A percentile compares a stretch with the other conserved stretches of the same genome.
Conservation (phyloP, 2,888 invertebrate genomes). For the Lithophane semibrunnea region DNA sequence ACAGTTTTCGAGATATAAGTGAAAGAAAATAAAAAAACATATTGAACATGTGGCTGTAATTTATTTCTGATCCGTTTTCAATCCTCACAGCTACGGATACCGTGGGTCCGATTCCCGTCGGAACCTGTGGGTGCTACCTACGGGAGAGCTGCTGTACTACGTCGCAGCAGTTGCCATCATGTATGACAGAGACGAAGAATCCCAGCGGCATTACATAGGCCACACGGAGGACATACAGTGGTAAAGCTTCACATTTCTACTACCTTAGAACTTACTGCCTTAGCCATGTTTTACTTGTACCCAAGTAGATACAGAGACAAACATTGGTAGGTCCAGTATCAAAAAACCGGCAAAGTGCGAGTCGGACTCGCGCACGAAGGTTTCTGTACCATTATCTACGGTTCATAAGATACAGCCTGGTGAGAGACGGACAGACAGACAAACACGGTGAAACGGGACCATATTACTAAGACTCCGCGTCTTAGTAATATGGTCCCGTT, state of each 20-base stretch:
- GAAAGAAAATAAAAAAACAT: too few species aligned
- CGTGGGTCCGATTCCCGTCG: slow-evolving; percentile 96
- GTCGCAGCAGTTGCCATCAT: slow-evolving; percentile 98
- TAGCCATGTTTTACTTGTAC: neutral
- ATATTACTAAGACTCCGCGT: too few species aligned
- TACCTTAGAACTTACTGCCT: neutral
- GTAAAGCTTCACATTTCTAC: slow-evolving; percentile 85
- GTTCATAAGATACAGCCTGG: too few species aligned
- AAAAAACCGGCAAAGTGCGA: too few species aligned
- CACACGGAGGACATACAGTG: slow-evolving; percentile 98
- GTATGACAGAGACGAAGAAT: slow-evolving; percentile 96
- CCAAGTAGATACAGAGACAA: neutral
- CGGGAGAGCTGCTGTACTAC: slow-evolving; percentile 97
- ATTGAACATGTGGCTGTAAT: too few species aligned
- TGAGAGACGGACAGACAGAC: too few species aligned
- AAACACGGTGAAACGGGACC: too few species aligned
- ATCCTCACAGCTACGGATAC: slow-evolving; percentile 94
- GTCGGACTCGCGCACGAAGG: too few species aligned
- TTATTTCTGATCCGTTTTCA: too few species aligned
- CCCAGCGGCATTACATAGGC: slow-evolving; percentile 96
- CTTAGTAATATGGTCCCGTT: too few species aligned
- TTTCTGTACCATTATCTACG: too few species aligned
- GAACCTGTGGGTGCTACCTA: slow-evolving; percentile 97
- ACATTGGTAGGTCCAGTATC: neutral
- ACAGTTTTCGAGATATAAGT: too few species aligned